Percentiles rank a stretch among this genome's conserved stretches.
These are phyloP conservation scores for Brachyptera risi DNA, from an alignment of 2,888 invertebrate genomes.

Conservation along the genomic window DNA sequence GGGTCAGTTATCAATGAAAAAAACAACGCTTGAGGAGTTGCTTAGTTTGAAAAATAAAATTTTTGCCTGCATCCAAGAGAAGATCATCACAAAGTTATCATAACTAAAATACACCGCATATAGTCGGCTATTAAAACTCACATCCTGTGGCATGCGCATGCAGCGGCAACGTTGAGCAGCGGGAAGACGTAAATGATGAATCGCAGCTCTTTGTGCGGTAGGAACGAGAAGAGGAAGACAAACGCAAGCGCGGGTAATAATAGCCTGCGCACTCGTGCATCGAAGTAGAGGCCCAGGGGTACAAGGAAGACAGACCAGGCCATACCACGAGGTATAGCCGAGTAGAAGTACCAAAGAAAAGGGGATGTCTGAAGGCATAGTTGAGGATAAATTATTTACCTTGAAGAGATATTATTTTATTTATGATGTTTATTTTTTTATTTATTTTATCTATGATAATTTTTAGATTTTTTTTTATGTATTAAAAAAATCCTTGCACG, in stretches of 20 bases:
- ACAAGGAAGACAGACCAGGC: slow-evolving; percentile 74
- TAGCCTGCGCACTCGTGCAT: slow-evolving; percentile 64
- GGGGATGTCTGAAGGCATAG: slow-evolving; percentile 70
- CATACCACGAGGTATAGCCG: slow-evolving; percentile 90
- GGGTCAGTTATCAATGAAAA: too few relatives aligned
- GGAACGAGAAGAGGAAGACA: slow-evolving; percentile 84
- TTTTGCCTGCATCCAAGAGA: too few relatives aligned
- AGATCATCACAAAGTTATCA: too few relatives aligned
- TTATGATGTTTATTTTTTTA: too few relatives aligned
- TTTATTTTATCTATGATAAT: too few relatives aligned
- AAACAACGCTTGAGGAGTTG: too few relatives aligned
- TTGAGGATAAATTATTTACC: slow-evolving; percentile 41
- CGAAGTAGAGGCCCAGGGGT: slow-evolving; percentile 70
- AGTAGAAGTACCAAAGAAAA: slow-evolving; percentile 97
- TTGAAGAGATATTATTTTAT: background rate
- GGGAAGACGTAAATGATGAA: slow-evolving; percentile 98
- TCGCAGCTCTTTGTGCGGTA: slow-evolving; percentile 96
- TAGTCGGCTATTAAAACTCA: too few relatives aligned
- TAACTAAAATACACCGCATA: too few relatives aligned
- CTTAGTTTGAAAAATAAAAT: too few relatives aligned
- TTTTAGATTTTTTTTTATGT: too few relatives aligned
- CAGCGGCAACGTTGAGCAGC: slow-evolving; percentile 82
- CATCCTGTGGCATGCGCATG: slow-evolving; percentile 83
- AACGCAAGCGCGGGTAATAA: slow-evolving; percentile 70
- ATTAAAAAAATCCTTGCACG: too few relatives aligned